These are phyloP conservation scores for Tanypteryx hageni DNA, from an alignment of 2,888 invertebrate genomes.

Conservation along the genomic window DNA sequence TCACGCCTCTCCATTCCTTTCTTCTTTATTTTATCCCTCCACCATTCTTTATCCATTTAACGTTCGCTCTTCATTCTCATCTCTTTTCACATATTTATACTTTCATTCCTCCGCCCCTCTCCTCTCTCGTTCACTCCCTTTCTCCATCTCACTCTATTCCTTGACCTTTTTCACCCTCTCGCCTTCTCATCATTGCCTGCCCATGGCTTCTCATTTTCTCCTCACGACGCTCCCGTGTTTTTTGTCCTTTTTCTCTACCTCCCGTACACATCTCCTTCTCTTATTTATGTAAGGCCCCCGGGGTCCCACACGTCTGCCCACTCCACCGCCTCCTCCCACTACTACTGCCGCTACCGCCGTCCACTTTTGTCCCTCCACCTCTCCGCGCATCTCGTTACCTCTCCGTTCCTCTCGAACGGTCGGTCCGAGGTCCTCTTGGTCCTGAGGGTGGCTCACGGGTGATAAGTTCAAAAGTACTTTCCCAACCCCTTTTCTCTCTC, in stretches of 20 bases:
- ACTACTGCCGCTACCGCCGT: not conserved
- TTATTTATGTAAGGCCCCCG: conserved; percentile 22
- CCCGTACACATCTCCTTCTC: not conserved
- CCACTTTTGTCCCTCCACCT: not conserved
- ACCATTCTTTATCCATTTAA: not conserved
- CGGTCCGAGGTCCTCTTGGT: conserved; percentile 18
- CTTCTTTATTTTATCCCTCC: not conserved
- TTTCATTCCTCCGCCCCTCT: not conserved
- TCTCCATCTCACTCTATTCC: not conserved
- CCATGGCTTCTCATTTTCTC: conserved; percentile 28
- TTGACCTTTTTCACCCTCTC: not conserved
- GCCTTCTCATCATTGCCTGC: conserved; percentile 17
- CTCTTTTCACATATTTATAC: not conserved
- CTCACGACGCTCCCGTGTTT: not conserved
- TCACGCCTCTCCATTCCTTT: not conserved
- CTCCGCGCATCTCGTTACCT: conserved; percentile 28
- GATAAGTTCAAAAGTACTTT: not conserved
- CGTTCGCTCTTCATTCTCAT: not conserved
- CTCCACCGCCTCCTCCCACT: not conserved
- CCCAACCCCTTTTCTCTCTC: not conserved
- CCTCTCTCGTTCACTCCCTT: not conserved
- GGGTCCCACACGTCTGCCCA: not conserved
- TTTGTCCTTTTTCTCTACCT: no score
- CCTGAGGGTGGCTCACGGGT: not conserved
- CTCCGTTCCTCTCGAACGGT: conserved; percentile 6